phyloP scores from a whole-genome alignment of 1,140 invertebrate genomes.

The Nephotettix cincticeps region DNA sequence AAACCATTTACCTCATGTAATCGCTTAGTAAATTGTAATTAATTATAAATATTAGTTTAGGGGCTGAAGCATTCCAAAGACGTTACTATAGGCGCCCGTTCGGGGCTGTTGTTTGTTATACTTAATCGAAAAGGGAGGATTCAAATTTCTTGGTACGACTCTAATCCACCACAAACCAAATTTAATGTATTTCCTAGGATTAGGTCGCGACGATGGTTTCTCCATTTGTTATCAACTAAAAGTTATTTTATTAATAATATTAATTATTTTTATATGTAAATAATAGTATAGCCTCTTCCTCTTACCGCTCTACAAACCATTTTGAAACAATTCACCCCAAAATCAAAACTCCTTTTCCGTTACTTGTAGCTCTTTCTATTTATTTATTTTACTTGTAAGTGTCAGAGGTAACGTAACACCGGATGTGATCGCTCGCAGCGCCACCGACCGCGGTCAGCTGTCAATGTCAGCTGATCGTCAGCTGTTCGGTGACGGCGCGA shows the following conservation, averaged over 20 bases:
- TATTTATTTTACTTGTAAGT: background rate
- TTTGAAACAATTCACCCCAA: constrained; percentile 7
- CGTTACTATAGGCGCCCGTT: background rate
- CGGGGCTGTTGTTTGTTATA: background rate
- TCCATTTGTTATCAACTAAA: constrained; percentile 17
- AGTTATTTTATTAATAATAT: constrained; percentile 29
- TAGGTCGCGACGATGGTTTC: constrained; percentile 19
- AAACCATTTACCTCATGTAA: constrained; percentile 20
- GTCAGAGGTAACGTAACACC: too few species aligned
- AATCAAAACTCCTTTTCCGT: background rate
- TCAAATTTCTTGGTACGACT: constrained; percentile 24
- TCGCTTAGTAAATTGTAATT: constrained; percentile 23
- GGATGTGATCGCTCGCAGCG: too few species aligned
- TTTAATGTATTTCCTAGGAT: constrained; percentile 15
- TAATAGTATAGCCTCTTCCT: constrained; percentile 24
- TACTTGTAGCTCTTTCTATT: background rate
- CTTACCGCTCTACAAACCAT: constrained; percentile 19
- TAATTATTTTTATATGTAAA: constrained; percentile 28
- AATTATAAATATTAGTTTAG: constrained; percentile 21
- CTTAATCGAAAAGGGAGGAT: constrained; percentile 17
- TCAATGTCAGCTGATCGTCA: too few species aligned
- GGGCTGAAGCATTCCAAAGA: constrained; percentile 27
- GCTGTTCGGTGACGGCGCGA: too few species aligned
- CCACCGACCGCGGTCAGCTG: too few species aligned
- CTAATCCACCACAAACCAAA: constrained; percentile 27